These are phyloP conservation scores for Pseudochirops corinnae DNA, from an alignment of 2,797 vertebrate genomes.

Conservation along the genomic window DNA sequence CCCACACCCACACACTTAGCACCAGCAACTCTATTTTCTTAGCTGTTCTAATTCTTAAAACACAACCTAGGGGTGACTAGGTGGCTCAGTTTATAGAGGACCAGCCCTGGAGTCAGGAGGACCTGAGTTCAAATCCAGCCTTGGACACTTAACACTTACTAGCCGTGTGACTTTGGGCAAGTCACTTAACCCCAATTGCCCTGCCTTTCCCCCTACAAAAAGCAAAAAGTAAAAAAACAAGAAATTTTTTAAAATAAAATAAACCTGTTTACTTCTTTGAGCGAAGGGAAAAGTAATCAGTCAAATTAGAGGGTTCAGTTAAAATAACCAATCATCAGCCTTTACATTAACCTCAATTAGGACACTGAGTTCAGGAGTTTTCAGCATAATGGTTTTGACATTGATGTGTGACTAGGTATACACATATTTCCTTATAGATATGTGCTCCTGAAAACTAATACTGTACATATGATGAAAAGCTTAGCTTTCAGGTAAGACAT, in stretches of 20 bases:
- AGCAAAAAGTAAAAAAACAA: no score
- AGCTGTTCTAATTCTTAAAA: not conserved
- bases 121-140: no score
- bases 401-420: conserved; percentile 9
- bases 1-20: not conserved
- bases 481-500: conserved; percentile 49
- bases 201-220: no score
- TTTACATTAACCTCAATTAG: conserved; percentile 3
- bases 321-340: not conserved
- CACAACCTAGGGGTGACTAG: not conserved
- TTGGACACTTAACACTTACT: no score
- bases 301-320: conserved; percentile 5
- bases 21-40: not conserved
- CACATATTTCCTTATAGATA: not conserved
- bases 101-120: no score
- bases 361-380: not conserved
- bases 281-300: not conserved
- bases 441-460: conserved; percentile 15
- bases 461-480: not conserved
- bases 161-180: no score
- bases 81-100: no score
- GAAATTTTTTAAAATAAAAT: no score
- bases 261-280: not conserved
- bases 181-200: no score
- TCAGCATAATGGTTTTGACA: not conserved